Evolutionary conservation across 2,797 vertebrate species (phyloP).

Genomic region (Octomys mimax): DNA sequence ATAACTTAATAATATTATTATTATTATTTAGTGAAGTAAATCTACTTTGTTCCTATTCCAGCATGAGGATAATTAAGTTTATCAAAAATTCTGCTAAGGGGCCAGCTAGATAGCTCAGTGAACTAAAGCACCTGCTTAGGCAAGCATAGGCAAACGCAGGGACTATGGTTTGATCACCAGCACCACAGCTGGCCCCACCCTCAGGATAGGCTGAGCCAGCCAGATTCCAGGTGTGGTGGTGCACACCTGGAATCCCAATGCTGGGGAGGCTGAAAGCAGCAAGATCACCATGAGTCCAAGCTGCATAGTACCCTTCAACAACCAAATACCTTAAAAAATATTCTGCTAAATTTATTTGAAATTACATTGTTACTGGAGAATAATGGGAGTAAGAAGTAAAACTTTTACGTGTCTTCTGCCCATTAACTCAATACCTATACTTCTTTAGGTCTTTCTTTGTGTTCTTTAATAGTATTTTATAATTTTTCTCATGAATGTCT

Average conservation of each 20-base stretch:
- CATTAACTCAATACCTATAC: constrained; percentile 21
- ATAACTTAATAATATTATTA: constrained; percentile 23
- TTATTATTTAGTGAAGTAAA: constrained; percentile 14
- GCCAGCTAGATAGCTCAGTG: too few relatives aligned
- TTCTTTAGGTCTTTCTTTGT: constrained; percentile 33
- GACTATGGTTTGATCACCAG: too few relatives aligned
- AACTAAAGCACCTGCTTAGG: too few relatives aligned
- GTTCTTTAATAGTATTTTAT: constrained; percentile 12
- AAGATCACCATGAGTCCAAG: too few relatives aligned
- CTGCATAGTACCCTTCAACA: too few relatives aligned
- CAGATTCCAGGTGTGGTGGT: too few relatives aligned
- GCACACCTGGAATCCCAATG: too few relatives aligned
- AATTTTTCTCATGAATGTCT: constrained; percentile 34
- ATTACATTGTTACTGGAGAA: constrained; percentile 23
- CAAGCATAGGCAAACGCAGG: too few relatives aligned
- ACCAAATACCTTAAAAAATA: background rate
- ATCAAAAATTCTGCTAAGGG: constrained; percentile 25
- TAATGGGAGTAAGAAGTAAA: background rate
- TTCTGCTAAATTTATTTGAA: constrained; percentile 53
- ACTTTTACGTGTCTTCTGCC: constrained; percentile 13
- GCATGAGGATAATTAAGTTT: background rate
- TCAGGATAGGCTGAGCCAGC: too few relatives aligned
- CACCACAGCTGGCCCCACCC: too few relatives aligned
- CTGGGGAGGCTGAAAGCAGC: too few relatives aligned
- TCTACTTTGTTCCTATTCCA: background rate